Conservation (phyloP, 2,113 vertebrate species). For the Daboia siamensis region DNA sequence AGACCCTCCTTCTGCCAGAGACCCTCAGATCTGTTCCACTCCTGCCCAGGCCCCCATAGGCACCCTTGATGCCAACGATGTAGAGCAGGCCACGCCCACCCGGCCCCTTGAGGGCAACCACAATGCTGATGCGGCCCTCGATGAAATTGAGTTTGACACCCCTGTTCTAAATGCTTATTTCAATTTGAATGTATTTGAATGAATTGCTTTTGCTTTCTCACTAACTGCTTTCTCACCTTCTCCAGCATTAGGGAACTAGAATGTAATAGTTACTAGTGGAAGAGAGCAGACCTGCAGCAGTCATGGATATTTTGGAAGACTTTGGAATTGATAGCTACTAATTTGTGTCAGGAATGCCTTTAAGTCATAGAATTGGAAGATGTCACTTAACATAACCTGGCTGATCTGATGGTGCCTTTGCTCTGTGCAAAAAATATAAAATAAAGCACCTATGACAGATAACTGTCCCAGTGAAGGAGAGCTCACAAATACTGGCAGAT, state of each 20-base stretch:
- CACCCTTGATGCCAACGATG: too few species aligned
- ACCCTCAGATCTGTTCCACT: too few species aligned
- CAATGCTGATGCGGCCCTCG: too few species aligned
- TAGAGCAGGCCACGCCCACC: too few species aligned
- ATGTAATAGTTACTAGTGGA: background rate
- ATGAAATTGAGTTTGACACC: too few species aligned
- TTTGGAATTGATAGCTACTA: background rate
- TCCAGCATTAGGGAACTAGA: background rate
- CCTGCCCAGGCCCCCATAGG: too few species aligned
- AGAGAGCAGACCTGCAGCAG: background rate
- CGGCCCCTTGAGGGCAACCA: too few species aligned
- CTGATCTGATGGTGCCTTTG: background rate
- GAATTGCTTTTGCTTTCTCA: background rate
- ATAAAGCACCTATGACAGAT: background rate
- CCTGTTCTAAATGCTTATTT: background rate
- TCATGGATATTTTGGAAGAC: background rate
- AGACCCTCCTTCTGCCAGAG: too few species aligned
- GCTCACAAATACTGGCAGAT: background rate
- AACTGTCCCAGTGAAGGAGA: background rate
- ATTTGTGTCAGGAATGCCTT: background rate
- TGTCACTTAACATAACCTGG: background rate
- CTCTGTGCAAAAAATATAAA: background rate
- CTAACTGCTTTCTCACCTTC: background rate
- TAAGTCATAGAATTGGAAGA: background rate
- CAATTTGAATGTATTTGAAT: background rate